Evolutionary conservation across 2,113 vertebrate genomes (phyloP).

Genomic region (Tetrax tetrax): DNA sequence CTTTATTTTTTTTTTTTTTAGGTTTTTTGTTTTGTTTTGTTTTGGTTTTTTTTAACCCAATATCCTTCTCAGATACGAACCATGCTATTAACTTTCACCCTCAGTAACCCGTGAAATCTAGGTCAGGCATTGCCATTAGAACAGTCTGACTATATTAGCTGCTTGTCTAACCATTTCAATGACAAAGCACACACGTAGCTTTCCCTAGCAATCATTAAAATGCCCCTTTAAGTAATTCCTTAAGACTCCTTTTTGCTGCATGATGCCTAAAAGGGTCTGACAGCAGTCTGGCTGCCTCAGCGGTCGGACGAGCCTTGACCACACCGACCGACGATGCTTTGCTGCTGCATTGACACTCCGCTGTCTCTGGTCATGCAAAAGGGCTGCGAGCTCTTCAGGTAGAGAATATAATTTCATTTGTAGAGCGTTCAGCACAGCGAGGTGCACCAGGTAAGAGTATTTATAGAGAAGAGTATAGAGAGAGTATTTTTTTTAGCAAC

Average conservation of each 20-base stretch:
- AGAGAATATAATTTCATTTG: not conserved
- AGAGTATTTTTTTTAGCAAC: too few relatives aligned
- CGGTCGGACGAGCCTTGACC: not conserved
- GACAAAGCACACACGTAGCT: not conserved
- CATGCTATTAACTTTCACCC: not conserved
- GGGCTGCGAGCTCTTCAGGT: not conserved
- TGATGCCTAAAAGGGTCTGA: constrained; percentile 3
- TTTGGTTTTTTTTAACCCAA: not conserved
- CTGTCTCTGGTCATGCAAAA: not conserved
- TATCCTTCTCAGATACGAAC: not conserved
- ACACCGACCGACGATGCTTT: not conserved
- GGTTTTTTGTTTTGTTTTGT: not conserved
- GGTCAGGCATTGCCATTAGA: constrained; percentile 46
- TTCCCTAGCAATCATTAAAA: constrained; percentile 34
- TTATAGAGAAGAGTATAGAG: not conserved
- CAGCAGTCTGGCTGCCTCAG: not conserved
- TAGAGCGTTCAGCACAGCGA: not conserved
- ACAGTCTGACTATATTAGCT: constrained; percentile 20
- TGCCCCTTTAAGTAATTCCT: not conserved
- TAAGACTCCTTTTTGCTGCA: not conserved
- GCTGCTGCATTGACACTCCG: not conserved
- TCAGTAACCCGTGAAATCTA: constrained; percentile 50
- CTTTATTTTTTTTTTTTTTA: not conserved
- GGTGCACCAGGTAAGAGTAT: not conserved
- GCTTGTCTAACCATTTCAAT: constrained; percentile 3